These are phyloP conservation scores for Phocoena phocoena DNA, from an alignment of 2,113 vertebrate genomes.

Conservation along the genomic window DNA sequence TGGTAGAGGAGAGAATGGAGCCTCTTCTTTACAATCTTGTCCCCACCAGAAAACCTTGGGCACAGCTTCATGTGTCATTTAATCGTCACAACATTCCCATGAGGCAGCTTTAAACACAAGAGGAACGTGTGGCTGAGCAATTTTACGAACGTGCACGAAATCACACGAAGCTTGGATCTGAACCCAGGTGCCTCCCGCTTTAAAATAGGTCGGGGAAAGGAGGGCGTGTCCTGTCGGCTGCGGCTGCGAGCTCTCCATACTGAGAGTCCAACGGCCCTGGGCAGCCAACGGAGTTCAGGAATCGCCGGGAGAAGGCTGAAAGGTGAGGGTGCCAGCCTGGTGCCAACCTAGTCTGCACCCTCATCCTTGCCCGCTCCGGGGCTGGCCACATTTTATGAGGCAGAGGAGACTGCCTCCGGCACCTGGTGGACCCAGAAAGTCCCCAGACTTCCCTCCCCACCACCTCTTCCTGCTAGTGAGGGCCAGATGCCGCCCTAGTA, in stretches of 20 bases:
- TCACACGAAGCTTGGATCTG: background rate
- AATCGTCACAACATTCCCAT: background rate
- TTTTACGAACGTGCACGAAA: too few relatives aligned
- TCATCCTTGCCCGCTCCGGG: background rate
- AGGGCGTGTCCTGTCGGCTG: background rate
- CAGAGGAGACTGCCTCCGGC: background rate
- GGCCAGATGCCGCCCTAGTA: background rate
- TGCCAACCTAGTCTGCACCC: background rate
- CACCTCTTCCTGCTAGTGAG: background rate
- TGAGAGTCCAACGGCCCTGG: background rate
- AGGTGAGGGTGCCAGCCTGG: background rate
- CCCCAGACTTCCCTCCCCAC: background rate
- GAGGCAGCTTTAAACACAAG: background rate
- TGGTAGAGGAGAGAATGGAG: background rate
- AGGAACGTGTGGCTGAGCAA: background rate
- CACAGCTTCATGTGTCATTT: background rate
- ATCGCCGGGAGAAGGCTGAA: background rate
- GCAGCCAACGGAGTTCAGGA: background rate
- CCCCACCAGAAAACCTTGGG: background rate
- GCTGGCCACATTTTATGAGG: background rate
- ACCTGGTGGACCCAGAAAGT: background rate
- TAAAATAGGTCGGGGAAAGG: background rate
- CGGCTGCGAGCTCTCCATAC: background rate
- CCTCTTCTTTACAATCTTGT: background rate
- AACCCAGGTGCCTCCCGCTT: background rate